Evolutionary conservation across 2,888 invertebrate species (phyloP), one percentile per base, ranked within the genome.

Genomic region (Andrena fulva): DNA sequence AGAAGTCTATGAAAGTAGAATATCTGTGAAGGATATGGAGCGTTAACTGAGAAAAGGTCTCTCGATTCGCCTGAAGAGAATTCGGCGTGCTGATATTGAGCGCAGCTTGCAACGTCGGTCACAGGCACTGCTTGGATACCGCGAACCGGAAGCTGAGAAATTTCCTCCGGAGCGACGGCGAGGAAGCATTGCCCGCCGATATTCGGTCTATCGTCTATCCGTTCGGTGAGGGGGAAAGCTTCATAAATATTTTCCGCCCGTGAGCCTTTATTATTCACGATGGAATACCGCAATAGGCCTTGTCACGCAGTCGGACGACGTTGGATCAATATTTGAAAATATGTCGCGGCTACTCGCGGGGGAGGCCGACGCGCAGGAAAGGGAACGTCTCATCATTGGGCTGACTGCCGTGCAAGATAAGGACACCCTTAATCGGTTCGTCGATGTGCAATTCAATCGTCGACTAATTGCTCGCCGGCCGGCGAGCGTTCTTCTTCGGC

Each of bases 81-180:
- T 77, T 89, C 42, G 80, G 89, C 1, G 80, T 82, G 42, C 42
- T 88, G 62, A 84, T 87, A 56, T 71, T 88, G 66, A 86, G 86
- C n/a, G 79, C 76, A 27, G 90, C 89, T 7, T 90, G 90, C 68
- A 80, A 77, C 59, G 71, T 89, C n/a, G 88, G 85, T 52, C 84
- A 89, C 71, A 29, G 64, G n/a, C 77, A 85, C 64, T 90, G 89
- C 50, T 64, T 90, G 24, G 52, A 75, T n/a, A 70, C 60, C 1
- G 89, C 87, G 10, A 73, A 64, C 50, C 69, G 66, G 52, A 82
- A 52, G 59, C 75, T 90, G 69, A 66, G 52, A 52, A 48, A 56
- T n/a, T 72, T 67, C n/a, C 63, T 73, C 1, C 35, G 12, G 31
- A 59, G 56, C 16, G 29, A 20, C 5, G 76, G 62, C 10, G 63